Evolutionary conservation across 1,140 invertebrate species (phyloP).

Genomic region (Panagrolaimus sp.): DNA sequence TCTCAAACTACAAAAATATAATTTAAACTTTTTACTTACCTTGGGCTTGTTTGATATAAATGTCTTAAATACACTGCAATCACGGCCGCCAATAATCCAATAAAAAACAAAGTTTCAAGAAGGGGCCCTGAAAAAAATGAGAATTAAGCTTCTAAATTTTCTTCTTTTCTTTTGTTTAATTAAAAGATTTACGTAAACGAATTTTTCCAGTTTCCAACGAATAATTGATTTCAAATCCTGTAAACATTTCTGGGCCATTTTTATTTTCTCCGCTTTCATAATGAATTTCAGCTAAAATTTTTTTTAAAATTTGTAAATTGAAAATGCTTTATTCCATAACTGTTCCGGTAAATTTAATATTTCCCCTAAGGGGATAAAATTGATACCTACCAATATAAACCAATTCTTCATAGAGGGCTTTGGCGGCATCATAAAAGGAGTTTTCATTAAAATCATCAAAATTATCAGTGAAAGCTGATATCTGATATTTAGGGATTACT

Average conservation of each 20-base stretch:
- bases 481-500: neutral
- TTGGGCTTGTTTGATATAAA: conserved; percentile 4
- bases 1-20: too few relatives aligned
- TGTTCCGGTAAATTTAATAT: too few relatives aligned
- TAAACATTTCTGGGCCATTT: neutral
- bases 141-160: neutral
- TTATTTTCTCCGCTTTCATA: neutral
- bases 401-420: neutral
- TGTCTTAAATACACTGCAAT: neutral
- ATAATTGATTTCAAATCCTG: neutral
- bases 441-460: neutral
- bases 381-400: neutral
- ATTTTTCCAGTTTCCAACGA: conserved; percentile 12
- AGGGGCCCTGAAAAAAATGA: neutral
- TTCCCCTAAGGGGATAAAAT: neutral
- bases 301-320: too few relatives aligned
- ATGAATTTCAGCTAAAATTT: conserved; percentile 7
- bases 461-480: neutral
- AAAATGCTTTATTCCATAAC: too few relatives aligned
- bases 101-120: neutral
- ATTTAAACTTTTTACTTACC: neutral
- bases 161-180: neutral
- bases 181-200: conserved; percentile 3
- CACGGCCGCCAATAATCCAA: neutral
- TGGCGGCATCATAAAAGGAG: neutral